phyloP scores from a whole-genome alignment of 2,113 vertebrate genomes.

The Actinemys pallida region DNA sequence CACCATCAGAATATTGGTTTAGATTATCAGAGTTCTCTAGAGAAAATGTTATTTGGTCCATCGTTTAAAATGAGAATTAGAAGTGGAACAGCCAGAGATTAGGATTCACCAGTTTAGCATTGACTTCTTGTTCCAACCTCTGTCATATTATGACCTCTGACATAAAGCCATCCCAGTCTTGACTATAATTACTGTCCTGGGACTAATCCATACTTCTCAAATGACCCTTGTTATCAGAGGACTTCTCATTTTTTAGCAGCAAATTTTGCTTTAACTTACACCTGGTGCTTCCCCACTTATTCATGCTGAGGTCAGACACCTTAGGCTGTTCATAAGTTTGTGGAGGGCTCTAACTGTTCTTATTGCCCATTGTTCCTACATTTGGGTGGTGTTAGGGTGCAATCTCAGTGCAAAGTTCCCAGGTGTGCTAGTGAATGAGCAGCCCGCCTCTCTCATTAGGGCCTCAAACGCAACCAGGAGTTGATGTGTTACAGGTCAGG shows the following conservation, averaged over 20 bases:
- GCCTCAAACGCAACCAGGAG: neutral
- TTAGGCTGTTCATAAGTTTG: conserved; percentile 43
- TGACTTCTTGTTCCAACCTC: conserved; percentile 1
- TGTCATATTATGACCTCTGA: conserved; percentile 71
- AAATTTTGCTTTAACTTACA: conserved; percentile 63
- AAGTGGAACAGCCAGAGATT: conserved; percentile 31
- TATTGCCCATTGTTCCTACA: conserved; percentile 17
- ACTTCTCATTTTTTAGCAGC: conserved; percentile 70
- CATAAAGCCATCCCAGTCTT: conserved; percentile 66
- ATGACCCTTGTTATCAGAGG: conserved; percentile 69
- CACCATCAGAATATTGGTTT: conserved; percentile 19
- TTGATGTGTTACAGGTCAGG: neutral
- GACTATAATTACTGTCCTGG: conserved; percentile 73
- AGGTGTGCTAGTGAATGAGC: neutral
- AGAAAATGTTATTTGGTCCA: conserved; percentile 57
- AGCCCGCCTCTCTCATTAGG: neutral
- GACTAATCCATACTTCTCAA: conserved; percentile 70
- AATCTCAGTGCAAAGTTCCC: neutral
- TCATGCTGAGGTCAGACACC: conserved; percentile 47
- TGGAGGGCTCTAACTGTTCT: conserved; percentile 46
- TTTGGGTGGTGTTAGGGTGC: neutral
- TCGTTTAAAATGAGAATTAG: conserved; percentile 68
- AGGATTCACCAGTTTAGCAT: neutral
- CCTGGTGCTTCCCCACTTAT: conserved; percentile 70
- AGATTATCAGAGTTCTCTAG: conserved; percentile 69